Percentiles rank a stretch among this genome's conserved stretches.
phyloP scores from a whole-genome alignment of 2,113 vertebrate genomes.

The Sorex fumeus region DNA sequence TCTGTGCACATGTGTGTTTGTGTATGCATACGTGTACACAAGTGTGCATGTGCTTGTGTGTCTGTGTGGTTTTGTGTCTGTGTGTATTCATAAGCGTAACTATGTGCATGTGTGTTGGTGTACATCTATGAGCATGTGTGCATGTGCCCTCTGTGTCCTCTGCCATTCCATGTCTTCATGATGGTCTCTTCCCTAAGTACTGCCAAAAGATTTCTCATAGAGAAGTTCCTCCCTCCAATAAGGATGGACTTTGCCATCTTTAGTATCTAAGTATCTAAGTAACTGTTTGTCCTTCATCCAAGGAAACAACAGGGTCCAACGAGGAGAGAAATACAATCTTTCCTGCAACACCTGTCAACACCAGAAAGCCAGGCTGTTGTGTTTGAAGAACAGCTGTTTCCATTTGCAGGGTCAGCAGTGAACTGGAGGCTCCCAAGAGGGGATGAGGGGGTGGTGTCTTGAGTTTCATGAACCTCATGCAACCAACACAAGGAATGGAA shows the following conservation, averaged over 20 bases:
- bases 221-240: constrained; percentile 49
- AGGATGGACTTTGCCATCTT: constrained; percentile 32
- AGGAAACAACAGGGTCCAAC: neutral
- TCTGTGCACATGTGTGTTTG: too few relatives aligned
- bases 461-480: neutral
- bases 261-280: constrained; percentile 43
- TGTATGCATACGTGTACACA: too few relatives aligned
- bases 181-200: neutral
- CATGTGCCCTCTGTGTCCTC: neutral
- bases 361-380: too few relatives aligned
- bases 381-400: neutral
- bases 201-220: constrained; percentile 22
- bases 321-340: neutral
- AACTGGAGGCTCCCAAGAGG: neutral
- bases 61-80: too few relatives aligned
- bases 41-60: too few relatives aligned
- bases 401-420: neutral
- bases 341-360: neutral
- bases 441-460: neutral
- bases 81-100: too few relatives aligned
- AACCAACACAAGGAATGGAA: neutral
- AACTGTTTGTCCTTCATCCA: neutral
- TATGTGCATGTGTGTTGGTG: too few relatives aligned
- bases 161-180: neutral
- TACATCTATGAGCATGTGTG: too few relatives aligned